These are phyloP conservation scores for Amphiprion clarkii DNA, from an alignment of 2,797 vertebrate species.

Conservation along the genomic window DNA sequence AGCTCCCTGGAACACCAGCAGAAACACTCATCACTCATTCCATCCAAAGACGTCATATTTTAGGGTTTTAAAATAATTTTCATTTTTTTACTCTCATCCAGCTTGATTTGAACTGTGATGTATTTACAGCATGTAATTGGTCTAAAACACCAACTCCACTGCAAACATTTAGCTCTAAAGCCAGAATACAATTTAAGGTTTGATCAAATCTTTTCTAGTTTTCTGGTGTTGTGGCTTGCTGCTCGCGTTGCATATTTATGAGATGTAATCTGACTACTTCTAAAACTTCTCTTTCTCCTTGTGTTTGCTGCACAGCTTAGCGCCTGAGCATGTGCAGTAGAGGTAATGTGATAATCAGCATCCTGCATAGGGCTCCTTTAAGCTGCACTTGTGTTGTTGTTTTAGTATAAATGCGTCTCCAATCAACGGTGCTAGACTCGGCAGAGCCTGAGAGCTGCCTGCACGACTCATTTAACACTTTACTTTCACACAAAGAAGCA, in stretches of 20 bases:
- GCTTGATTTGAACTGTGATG: too few species aligned
- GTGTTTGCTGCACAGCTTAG: conserved; percentile 4
- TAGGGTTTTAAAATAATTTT: too few species aligned
- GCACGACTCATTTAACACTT: conserved; percentile 33
- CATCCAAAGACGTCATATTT: too few species aligned
- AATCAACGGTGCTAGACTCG: conserved; percentile 51
- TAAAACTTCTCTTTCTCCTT: conserved; percentile 7
- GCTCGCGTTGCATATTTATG: conserved; percentile 1
- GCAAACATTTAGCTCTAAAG: neutral
- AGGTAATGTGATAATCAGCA: conserved; percentile 2
- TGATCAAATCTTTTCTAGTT: neutral
- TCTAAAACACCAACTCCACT: too few species aligned
- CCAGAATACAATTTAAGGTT: neutral
- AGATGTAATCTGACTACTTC: conserved; percentile 4
- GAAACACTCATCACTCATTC: too few species aligned
- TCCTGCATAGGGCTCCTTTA: conserved; percentile 9
- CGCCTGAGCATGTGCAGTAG: conserved; percentile 18
- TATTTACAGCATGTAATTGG: too few species aligned
- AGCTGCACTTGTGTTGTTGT: conserved; percentile 22
- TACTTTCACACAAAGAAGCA: conserved; percentile 35
- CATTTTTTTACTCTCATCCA: too few species aligned
- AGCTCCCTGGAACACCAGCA: too few species aligned
- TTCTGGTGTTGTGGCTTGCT: conserved; percentile 23
- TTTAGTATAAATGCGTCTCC: conserved; percentile 10
- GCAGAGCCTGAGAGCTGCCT: conserved; percentile 34